Conservation (phyloP, 2,113 vertebrate species). For the Eolophus roseicapilla region DNA sequence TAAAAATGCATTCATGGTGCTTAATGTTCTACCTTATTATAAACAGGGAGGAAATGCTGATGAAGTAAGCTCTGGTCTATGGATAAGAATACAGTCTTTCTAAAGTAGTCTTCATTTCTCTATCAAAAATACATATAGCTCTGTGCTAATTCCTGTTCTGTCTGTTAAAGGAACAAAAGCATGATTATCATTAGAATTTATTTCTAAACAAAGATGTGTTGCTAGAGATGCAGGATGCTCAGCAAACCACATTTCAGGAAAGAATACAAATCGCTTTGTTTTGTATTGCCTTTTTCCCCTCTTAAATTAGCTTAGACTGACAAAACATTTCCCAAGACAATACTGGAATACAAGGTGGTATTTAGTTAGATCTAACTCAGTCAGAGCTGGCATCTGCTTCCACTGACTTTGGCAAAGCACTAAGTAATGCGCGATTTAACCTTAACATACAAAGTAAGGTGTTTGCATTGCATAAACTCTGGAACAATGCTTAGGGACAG, state of each 20-base stretch:
- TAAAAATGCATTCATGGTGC: not conserved
- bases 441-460: not conserved
- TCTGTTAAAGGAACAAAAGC: slow-evolving; percentile 7
- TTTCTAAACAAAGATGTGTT: slow-evolving; percentile 53
- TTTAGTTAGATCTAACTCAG: not conserved
- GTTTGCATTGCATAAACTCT: not conserved
- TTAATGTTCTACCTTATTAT: not conserved
- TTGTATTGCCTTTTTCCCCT: not conserved
- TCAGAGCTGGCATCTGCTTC: not conserved
- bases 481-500: not conserved
- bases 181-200: not conserved
- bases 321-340: not conserved
- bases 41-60: not conserved
- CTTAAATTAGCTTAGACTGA: not conserved
- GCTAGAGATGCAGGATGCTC: slow-evolving; percentile 21
- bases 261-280: slow-evolving; percentile 23
- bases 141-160: not conserved
- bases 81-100: slow-evolving; percentile 1
- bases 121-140: slow-evolving; percentile 9
- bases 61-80: not conserved
- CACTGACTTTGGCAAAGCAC: not conserved
- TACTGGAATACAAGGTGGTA: not conserved
- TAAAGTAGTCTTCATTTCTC: slow-evolving; percentile 11
- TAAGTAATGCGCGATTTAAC: not conserved
- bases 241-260: slow-evolving; percentile 26